Conservation (phyloP, 2,113 vertebrate genomes). For the Mohoua ochrocephala region DNA sequence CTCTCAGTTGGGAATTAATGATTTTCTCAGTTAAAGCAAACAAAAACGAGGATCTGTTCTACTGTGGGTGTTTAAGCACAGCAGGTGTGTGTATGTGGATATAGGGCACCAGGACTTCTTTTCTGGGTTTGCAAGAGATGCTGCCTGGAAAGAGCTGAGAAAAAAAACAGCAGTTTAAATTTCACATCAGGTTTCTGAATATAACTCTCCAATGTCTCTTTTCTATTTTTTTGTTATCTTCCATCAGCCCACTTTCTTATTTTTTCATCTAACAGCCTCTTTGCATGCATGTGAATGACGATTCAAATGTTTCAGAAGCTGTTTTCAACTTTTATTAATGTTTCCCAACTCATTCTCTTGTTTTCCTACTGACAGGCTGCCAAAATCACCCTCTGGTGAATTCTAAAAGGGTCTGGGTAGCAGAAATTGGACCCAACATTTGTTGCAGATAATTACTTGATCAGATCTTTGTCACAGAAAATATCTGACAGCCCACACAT, state of each 20-base stretch:
- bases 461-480: slow-evolving; percentile 67
- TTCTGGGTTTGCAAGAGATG: background rate
- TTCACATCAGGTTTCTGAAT: slow-evolving; percentile 1
- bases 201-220: background rate
- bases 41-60: background rate
- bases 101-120: background rate
- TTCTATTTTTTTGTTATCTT: background rate
- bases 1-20: background rate
- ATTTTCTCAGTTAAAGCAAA: background rate
- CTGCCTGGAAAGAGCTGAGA: background rate
- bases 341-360: slow-evolving; percentile 61
- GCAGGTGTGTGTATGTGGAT: background rate
- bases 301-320: slow-evolving; percentile 54
- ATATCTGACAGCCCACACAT: slow-evolving; percentile 55
- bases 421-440: slow-evolving; percentile 53
- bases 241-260: background rate
- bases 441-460: slow-evolving; percentile 64
- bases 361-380: slow-evolving; percentile 67
- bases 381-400: slow-evolving; percentile 65
- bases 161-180: background rate
- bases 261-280: slow-evolving; percentile 37
- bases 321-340: slow-evolving; percentile 71
- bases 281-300: slow-evolving; percentile 12
- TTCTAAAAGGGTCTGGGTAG: slow-evolving; percentile 61
- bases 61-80: background rate